Conservation (phyloP, 2,797 vertebrate genomes). For the Tolypeutes matacus region DNA sequence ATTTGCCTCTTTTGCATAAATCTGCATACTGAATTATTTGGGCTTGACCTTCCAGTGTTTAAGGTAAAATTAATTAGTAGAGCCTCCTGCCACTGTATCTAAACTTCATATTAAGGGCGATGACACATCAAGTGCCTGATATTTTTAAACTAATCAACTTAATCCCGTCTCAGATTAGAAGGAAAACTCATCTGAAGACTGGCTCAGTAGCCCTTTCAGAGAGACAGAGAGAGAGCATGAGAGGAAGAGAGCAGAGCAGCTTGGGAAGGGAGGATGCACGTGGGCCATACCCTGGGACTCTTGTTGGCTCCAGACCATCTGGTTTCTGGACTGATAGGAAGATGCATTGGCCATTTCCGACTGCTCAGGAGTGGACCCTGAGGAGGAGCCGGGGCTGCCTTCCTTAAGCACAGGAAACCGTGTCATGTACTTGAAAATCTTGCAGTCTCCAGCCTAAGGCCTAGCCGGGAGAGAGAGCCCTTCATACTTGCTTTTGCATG, state of each 20-base stretch:
- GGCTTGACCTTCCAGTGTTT: conserved; percentile 63
- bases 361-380: not conserved
- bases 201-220: not conserved
- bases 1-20: conserved; percentile 70
- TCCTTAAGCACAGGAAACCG: not conserved
- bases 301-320: not conserved
- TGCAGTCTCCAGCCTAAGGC: not conserved
- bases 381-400: not conserved
- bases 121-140: conserved; percentile 28
- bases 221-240: not conserved
- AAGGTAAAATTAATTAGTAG: conserved; percentile 72
- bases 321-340: not conserved
- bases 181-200: not conserved
- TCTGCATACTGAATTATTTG: conserved; percentile 63
- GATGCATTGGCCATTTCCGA: not conserved
- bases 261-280: no score
- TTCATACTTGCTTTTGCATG: not conserved
- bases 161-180: conserved; percentile 41
- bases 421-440: accelerated
- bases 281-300: not conserved
- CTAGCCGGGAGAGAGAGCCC: not conserved
- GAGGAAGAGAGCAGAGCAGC: not conserved
- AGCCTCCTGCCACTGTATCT: conserved; percentile 25
- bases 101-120: conserved; percentile 46
- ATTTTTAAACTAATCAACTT: conserved; percentile 55